Percentiles rank a stretch among this genome's conserved stretches.
These are phyloP conservation scores for Mercenaria mercenaria DNA, from an alignment of 1,140 invertebrate species.

Conservation along the genomic window DNA sequence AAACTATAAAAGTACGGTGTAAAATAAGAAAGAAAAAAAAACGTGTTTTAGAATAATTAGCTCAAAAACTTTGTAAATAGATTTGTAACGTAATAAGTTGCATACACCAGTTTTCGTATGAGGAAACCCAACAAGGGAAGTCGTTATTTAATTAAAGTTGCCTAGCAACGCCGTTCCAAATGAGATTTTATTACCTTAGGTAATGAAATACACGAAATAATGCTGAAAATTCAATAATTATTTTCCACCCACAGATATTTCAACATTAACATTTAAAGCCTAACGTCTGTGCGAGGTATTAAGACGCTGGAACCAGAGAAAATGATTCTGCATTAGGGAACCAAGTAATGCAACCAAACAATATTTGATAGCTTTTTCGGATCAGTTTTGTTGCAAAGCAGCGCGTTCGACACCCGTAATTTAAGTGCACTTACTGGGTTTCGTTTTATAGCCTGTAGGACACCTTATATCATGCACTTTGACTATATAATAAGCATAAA, in stretches of 20 bases:
- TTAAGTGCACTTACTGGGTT: neutral
- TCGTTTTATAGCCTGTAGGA: too few relatives aligned
- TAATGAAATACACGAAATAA: slow-evolving; percentile 62
- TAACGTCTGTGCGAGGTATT: neutral
- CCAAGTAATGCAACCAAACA: too few relatives aligned
- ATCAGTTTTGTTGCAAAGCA: neutral
- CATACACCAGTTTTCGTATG: neutral
- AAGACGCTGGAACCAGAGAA: neutral
- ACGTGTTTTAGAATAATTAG: neutral
- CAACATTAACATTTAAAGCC: slow-evolving; percentile 6
- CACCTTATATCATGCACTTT: too few relatives aligned
- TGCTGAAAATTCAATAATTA: slow-evolving; percentile 62
- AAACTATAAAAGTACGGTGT: too few relatives aligned
- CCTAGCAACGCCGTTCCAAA: slow-evolving; percentile 41
- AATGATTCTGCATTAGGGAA: neutral
- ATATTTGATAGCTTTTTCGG: neutral
- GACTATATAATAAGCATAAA: too few relatives aligned
- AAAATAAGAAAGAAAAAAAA: neutral
- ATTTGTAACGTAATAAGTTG: slow-evolving; percentile 37
- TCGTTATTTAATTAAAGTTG: slow-evolving; percentile 59
- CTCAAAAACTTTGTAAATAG: slow-evolving; percentile 25
- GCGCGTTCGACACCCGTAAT: neutral
- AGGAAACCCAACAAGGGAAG: slow-evolving; percentile 35
- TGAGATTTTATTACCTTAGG: slow-evolving; percentile 50
- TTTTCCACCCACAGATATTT: slow-evolving; percentile 45